Conservation (phyloP, 2,888 invertebrate genomes). For the Aspidiotus rigidus region DNA sequence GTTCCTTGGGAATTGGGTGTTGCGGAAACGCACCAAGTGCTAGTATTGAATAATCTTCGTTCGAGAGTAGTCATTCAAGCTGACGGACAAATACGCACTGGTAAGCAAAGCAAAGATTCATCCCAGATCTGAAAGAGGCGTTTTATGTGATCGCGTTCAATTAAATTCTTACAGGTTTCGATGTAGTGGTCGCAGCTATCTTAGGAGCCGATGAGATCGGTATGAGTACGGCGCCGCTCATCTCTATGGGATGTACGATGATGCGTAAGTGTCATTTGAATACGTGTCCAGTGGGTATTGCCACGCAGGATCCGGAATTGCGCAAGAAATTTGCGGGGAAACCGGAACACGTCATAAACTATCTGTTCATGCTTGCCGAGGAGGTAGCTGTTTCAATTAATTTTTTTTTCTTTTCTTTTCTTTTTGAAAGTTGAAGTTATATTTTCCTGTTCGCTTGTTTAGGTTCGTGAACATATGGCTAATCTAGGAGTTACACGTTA, state of each 20-base stretch:
- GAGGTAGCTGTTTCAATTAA: constrained; percentile 48
- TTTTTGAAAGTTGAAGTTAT: too few species aligned
- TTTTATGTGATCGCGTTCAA: neutral
- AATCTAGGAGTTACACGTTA: constrained; percentile 76
- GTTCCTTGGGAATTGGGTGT: constrained; percentile 98
- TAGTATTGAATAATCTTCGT: constrained; percentile 84
- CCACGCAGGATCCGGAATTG: constrained; percentile 92
- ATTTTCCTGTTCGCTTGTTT: constrained; percentile 12
- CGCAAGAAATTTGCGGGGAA: constrained; percentile 94
- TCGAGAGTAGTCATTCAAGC: constrained; percentile 92
- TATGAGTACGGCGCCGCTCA: constrained; percentile 95
- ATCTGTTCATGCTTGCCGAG: constrained; percentile 93
- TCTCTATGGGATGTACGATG: constrained; percentile 98
- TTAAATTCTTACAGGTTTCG: constrained; percentile 56
- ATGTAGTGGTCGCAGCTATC: constrained; percentile 89
- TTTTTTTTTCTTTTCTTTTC: too few species aligned
- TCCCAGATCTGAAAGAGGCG: neutral
- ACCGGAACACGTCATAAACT: constrained; percentile 96
- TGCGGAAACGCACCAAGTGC: constrained; percentile 95
- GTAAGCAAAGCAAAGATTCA: constrained; percentile 40
- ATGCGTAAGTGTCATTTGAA: constrained; percentile 99
- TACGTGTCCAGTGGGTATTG: constrained; percentile 98
- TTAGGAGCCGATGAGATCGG: constrained; percentile 98
- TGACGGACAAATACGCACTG: constrained; percentile 89
- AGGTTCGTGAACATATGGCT: constrained; percentile 86